Base-by-base conservation (phyloP, 1,140 invertebrate genomes). In the Condylostylus longicornis region DNA sequence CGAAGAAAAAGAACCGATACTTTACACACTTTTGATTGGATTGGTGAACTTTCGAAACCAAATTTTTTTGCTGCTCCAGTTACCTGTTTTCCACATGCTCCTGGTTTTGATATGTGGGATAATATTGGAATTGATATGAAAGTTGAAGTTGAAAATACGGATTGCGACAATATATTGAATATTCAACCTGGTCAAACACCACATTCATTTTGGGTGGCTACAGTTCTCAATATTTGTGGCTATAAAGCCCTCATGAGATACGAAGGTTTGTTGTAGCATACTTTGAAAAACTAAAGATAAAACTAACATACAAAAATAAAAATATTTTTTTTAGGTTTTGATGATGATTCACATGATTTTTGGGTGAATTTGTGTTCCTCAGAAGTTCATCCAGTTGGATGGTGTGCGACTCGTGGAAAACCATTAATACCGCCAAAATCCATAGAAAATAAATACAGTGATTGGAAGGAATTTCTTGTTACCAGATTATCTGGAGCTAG, bases 391-490 rank as follows among this genome's bases (percentile, higher is more conserved):
- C 86, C 86, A 18, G 88, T 97, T 27, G 90, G 90, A 13, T 96
- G 91, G 91, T 95, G 90, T 68, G 91, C 91, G 2, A 88, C 84
- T 0, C 75, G 89, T 44, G 89, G 89, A 14, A 93, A 93, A 63
- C 87, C 88, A 6, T 64, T 96, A 1, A 93, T 94, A 55, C 90
- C 90, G 37, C 91, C 91, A 12, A 80, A 80, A 61, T 81, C 74
- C 33, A 84, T 88, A 48, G 82, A 90, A 59, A 75, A 85, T 52
- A 94, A 94, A 64, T 88, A 89, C 62, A 75, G 74, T 48, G 89
- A 96, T 65, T 96, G 91, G 91, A 91, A 94, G 61, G 85, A 86
- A 51, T 95, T 93, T 61, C 63, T 96, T 19, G 80, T 91, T 36
- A 82, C 83, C 50, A 71, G 86, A 43, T 65, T 97, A 33, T 93